Conservation (phyloP, 64 coral and sea anemone species). For the Pocillopora damicornis region DNA sequence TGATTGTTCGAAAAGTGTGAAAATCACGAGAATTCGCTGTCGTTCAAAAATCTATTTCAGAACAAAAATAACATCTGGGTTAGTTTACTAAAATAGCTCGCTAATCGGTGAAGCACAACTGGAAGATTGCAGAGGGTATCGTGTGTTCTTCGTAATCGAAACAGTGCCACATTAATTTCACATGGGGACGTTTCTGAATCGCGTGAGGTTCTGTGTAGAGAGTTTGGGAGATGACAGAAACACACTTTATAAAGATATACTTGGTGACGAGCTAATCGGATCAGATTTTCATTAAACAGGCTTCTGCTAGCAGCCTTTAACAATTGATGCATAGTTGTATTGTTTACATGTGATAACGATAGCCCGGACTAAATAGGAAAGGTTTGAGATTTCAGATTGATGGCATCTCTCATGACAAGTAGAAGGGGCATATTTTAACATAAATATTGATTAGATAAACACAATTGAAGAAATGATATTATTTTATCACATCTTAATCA, state of each 20-base stretch:
- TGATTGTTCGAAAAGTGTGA: too few relatives aligned
- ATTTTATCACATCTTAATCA: not conserved
- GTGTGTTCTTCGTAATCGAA: not conserved
- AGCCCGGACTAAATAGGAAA: conserved; percentile 4
- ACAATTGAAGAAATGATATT: not conserved
- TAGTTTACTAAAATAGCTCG: conserved; percentile 6
- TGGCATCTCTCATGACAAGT: not conserved
- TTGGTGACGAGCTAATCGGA: conserved; percentile 13
- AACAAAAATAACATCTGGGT: conserved; percentile 7
- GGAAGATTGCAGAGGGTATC: not conserved
- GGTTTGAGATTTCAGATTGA: not conserved
- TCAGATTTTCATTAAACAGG: conserved; percentile 7
- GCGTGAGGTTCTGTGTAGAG: not conserved
- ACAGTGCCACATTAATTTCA: too few relatives aligned
- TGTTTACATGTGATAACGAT: not conserved
- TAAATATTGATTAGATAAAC: conserved; percentile 38
- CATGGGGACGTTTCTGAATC: not conserved
- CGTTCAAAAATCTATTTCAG: not conserved
- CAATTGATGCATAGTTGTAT: not conserved
- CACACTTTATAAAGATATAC: not conserved
- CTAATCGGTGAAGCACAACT: too few relatives aligned
- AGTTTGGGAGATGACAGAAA: not conserved
- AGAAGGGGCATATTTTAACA: conserved; percentile 7
- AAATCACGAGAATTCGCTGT: not conserved
- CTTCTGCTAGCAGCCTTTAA: not conserved